Evolutionary conservation across 2,888 invertebrate genomes (phyloP), one percentile per base, ranked within the genome.

Genomic region (Euplexia lucipara): DNA sequence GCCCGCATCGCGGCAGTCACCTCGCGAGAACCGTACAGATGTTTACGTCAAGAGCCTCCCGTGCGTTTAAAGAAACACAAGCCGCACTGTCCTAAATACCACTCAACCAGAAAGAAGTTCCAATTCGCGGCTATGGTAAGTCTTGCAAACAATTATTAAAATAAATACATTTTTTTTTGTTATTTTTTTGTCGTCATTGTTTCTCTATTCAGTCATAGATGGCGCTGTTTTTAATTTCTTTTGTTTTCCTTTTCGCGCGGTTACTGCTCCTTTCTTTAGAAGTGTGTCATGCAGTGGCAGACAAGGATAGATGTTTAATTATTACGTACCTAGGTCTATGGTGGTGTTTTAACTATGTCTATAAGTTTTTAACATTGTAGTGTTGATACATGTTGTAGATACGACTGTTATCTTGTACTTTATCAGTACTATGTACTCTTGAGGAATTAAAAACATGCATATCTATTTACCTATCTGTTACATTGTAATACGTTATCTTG

Each of bases 1-100:
- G 85, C 87, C 72, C 90, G 88, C 70, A 84, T 88, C 82, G 87
- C 90, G 78, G 91, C 91, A 85, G 90, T 91, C 53, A 81, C 81
- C 42, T 83, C 88, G 80, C 88, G 88, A 63, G 88, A 87, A 80
- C 79, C 88, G 60, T 83, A 80, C 77, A 86, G 85, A 87, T 71
- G 87, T 84, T 83, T 86, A 77, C 83, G 82, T 74, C 70, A 79
- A 69, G 73, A 82, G 51, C 57, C 72, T 62, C 54, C 61, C 41
- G 75, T 66, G 18, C 66, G 65, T 54, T 22, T 73, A 58, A 87
- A 87, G 81, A 87, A 83, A 75, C 85, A 89, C 70, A 77, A 81
- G 8, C 59, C 49, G 34, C 68, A 66, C 66, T 86, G 85, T 53
- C 78, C 67, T 57, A 84, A 83, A 59, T 61, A 70, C 20, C 81